Evolutionary conservation across 2,797 vertebrate species (phyloP), one percentile per base, ranked within the genome.

Genomic region (Lophius americanus): DNA sequence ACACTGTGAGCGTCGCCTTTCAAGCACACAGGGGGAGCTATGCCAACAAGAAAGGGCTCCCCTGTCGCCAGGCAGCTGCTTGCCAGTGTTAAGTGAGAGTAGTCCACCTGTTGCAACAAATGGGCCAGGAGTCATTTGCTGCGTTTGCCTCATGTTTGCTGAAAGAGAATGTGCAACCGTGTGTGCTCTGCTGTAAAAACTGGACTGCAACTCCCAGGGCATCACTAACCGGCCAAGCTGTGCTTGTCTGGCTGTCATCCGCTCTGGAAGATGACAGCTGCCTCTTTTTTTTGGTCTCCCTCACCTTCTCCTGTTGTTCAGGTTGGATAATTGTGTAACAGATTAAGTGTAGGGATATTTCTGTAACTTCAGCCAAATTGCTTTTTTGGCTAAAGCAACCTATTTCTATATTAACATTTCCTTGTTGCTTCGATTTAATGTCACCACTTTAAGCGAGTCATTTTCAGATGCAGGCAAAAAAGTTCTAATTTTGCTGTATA

Each of bases 61-160:
- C 70, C 75, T 80, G 79, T 83, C 72, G 69, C 73, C 8, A 0
- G 23, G 81, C 90, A 91, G 90, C 90, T 91, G 90, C 85, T 77
- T 47, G 76, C 65, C 68, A 60, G 78, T 52, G 56, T 75, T 9
- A 35, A 51, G 60, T 70, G 75, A 88, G 83, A 86, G 85, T 73
- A 70, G 73, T 77, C 84, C 91, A 93, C 91, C 90, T 92, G 90
- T 88, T 89, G 81, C 79, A 79, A 74, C 75, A 79, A 84, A 71
- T 55, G 9, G 65, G 53, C 72, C 59, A 58, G 61, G 36, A 88
- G 74, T 79, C 90, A 78, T 87, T 78, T 79, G 73, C 75, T 35
- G 65, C 23, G 4, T 65, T 59, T 50, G 47, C 57, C 69, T 72
- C 51, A 4, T 81, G 79, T 87, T 85, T 87, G 76, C 67, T 13